Evolutionary conservation across 2,797 vertebrate species (phyloP).

Genomic region (Anguilla obscura): DNA sequence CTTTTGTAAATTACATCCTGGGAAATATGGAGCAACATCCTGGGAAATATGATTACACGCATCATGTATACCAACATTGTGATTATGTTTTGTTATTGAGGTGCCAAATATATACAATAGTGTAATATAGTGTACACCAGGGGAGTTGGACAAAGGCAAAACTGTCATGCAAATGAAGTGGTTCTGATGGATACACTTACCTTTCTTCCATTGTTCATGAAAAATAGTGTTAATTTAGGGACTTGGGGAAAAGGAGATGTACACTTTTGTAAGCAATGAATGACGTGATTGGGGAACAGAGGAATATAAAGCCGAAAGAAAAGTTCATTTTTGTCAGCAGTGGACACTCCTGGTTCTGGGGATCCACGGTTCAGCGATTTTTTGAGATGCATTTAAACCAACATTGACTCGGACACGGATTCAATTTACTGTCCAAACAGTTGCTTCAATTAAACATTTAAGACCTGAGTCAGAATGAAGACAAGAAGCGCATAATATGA

Average conservation of each 20-base stretch:
- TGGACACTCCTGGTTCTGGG: too few species aligned
- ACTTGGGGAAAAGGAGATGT: background rate
- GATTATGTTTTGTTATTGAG: constrained; percentile 51
- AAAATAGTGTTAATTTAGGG: background rate
- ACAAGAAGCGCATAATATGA: background rate
- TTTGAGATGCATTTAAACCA: background rate
- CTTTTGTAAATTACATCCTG: constrained; percentile 9
- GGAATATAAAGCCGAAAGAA: background rate
- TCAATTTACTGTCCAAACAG: constrained; percentile 10
- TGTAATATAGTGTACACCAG: constrained; percentile 37
- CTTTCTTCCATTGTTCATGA: constrained; percentile 8
- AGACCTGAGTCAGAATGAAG: background rate
- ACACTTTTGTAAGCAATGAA: background rate
- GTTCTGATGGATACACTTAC: constrained; percentile 14
- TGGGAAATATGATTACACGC: constrained; percentile 42
- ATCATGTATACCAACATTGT: constrained; percentile 46
- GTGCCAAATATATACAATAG: constrained; percentile 47
- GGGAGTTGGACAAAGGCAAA: constrained; percentile 45
- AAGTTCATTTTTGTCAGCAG: background rate
- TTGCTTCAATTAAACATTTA: background rate
- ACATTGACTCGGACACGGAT: background rate
- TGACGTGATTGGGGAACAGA: background rate
- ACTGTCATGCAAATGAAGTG: constrained; percentile 43
- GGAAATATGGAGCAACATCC: constrained; percentile 42
- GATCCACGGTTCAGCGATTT: background rate